Conservation (phyloP, 2,113 vertebrate genomes). For the Lepus timidus region DNA sequence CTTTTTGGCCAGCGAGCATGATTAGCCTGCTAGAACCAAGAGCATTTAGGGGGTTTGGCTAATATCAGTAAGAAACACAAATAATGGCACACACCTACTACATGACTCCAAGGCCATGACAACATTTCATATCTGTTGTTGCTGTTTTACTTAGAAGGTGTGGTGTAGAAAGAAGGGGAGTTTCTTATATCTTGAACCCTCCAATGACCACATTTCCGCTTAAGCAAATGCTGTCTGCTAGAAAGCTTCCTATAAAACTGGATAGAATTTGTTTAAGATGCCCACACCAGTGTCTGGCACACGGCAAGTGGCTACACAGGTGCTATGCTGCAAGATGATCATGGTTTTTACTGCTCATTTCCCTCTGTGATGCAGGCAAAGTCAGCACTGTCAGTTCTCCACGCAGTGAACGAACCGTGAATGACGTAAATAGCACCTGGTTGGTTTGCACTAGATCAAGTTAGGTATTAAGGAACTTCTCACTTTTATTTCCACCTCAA, state of each 20-base stretch:
- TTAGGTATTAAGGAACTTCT: neutral
- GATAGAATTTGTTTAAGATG: neutral
- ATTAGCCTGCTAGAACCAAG: neutral
- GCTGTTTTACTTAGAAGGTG: constrained; percentile 14
- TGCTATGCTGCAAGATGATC: too few species aligned
- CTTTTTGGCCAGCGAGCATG: neutral
- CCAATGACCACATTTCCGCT: neutral
- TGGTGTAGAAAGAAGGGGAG: neutral
- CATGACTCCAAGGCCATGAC: neutral
- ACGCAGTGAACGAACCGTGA: neutral
- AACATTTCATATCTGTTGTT: neutral
- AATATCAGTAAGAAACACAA: neutral
- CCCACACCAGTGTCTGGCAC: neutral
- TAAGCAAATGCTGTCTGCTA: neutral
- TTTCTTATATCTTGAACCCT: constrained; percentile 31
- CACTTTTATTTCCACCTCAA: constrained; percentile 39
- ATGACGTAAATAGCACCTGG: neutral
- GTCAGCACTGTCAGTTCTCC: neutral
- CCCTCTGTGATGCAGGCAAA: neutral
- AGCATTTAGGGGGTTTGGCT: neutral
- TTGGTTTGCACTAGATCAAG: neutral
- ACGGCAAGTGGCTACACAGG: neutral
- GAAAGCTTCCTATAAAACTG: neutral
- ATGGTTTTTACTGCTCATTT: neutral
- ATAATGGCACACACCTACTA: neutral